phyloP scores from a whole-genome alignment of 2,797 vertebrate genomes.

The Spondyliosoma cantharus region DNA sequence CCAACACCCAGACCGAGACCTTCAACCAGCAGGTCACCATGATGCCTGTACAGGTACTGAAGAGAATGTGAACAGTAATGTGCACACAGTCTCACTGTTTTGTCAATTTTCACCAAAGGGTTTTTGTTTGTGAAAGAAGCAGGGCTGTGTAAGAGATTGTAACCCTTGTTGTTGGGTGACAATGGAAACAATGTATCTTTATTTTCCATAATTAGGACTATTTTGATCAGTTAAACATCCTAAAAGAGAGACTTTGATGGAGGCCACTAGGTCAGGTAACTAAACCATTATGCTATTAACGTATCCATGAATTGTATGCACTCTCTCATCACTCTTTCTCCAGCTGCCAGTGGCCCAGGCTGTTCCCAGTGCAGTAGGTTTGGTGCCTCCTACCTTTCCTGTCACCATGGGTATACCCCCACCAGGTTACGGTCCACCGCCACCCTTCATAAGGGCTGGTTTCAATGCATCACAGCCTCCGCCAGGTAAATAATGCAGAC shows the following conservation, averaged over 20 bases:
- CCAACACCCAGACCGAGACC: constrained; percentile 88
- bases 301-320: neutral
- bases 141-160: neutral
- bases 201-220: neutral
- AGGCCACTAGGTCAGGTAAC: neutral
- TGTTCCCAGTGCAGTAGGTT: constrained; percentile 91
- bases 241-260: neutral
- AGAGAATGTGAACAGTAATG: neutral
- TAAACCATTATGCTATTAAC: neutral
- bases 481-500: constrained; percentile 86
- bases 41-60: constrained; percentile 92
- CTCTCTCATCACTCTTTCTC: neutral
- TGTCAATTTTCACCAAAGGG: neutral
- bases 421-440: constrained; percentile 93
- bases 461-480: constrained; percentile 97
- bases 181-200: neutral
- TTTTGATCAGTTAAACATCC: neutral
- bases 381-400: constrained; percentile 94
- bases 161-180: neutral
- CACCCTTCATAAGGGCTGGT: constrained; percentile 92
- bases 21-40: constrained; percentile 94
- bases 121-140: neutral
- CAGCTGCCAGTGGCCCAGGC: constrained; percentile 95
- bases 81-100: neutral
- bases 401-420: constrained; percentile 96